Conservation (phyloP, 2,888 invertebrate genomes). For the Scaptomyza polygonia region DNA sequence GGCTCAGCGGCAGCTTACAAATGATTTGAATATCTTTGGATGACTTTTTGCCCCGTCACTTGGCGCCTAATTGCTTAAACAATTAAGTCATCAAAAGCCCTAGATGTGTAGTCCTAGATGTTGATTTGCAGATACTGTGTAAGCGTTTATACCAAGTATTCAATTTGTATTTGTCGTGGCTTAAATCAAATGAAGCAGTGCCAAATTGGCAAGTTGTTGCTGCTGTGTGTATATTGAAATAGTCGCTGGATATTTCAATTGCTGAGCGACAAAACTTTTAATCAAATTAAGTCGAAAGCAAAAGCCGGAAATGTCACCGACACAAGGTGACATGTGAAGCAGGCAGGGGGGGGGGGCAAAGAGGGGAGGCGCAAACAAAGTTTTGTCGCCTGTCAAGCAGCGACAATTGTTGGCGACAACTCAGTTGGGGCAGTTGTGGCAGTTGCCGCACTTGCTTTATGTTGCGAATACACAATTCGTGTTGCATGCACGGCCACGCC, state of each 20-base stretch:
- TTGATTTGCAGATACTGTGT: slow-evolving; percentile 9
- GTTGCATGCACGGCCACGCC: slow-evolving; percentile 23
- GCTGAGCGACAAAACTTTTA: slow-evolving; percentile 64
- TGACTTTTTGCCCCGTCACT: slow-evolving; percentile 34
- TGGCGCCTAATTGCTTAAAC: slow-evolving; percentile 67
- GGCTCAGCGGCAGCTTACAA: slow-evolving; percentile 25
- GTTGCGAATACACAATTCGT: slow-evolving; percentile 13
- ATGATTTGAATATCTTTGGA: slow-evolving; percentile 30
- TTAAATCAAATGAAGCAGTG: slow-evolving; percentile 32
- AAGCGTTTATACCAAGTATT: slow-evolving; percentile 38
- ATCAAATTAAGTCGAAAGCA: slow-evolving; percentile 75
- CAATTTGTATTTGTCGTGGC: slow-evolving; percentile 44
- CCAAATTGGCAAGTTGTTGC: slow-evolving; percentile 15
- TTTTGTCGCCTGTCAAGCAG: slow-evolving; percentile 61
- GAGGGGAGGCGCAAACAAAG: slow-evolving; percentile 32
- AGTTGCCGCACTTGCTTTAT: neutral
- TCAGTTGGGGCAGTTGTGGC: slow-evolving; percentile 56
- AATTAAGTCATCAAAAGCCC: slow-evolving; percentile 66
- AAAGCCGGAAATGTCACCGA: slow-evolving; percentile 62
- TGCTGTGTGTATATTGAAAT: slow-evolving; percentile 4
- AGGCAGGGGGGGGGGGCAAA: neutral
- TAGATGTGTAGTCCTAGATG: slow-evolving; percentile 19
- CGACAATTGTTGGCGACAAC: slow-evolving; percentile 68
- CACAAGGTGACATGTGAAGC: slow-evolving; percentile 70
- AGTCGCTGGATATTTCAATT: slow-evolving; percentile 35